phyloP scores from a whole-genome alignment of 1,140 invertebrate genomes.

The Amphibalanus amphitrite region DNA sequence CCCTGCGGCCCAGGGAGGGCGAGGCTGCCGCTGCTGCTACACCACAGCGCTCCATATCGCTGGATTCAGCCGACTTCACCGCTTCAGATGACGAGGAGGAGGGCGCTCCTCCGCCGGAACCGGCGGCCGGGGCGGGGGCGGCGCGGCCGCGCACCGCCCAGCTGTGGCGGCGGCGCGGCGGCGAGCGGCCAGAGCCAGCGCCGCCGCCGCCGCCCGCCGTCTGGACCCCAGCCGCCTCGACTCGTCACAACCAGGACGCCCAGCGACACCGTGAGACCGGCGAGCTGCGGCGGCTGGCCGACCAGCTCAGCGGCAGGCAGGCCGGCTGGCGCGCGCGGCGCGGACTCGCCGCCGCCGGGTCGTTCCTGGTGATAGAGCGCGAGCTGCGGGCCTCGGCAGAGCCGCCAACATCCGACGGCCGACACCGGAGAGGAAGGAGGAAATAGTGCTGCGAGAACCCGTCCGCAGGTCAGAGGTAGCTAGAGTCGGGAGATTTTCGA shows the following conservation, averaged over 20 bases:
- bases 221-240: conserved; percentile 16
- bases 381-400: not conserved
- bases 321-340: not conserved
- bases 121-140: conserved; percentile 12
- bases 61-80: not conserved
- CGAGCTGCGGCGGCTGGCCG: conserved; percentile 7
- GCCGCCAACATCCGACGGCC: not conserved
- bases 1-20: not conserved
- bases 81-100: conserved; percentile 18
- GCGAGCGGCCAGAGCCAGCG: conserved; percentile 14
- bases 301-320: not conserved
- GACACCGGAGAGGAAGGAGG: not conserved
- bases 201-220: not conserved
- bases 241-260: conserved; percentile 17
- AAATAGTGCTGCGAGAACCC: too few relatives aligned
- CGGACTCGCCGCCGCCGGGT: too few relatives aligned
- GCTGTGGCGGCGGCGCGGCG: conserved; percentile 11
- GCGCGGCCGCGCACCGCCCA: conserved; percentile 12
- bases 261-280: conserved; percentile 15
- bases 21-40: too few relatives aligned
- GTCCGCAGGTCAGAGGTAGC: too few relatives aligned
- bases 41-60: not conserved
- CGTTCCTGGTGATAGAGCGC: not conserved
- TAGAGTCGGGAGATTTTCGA: too few relatives aligned
- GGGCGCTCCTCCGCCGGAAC: conserved; percentile 7